A percentile compares a stretch with the other conserved stretches of the same genome.
Conservation (phyloP, 2,797 vertebrate genomes). For the Takifugu rubripes region DNA sequence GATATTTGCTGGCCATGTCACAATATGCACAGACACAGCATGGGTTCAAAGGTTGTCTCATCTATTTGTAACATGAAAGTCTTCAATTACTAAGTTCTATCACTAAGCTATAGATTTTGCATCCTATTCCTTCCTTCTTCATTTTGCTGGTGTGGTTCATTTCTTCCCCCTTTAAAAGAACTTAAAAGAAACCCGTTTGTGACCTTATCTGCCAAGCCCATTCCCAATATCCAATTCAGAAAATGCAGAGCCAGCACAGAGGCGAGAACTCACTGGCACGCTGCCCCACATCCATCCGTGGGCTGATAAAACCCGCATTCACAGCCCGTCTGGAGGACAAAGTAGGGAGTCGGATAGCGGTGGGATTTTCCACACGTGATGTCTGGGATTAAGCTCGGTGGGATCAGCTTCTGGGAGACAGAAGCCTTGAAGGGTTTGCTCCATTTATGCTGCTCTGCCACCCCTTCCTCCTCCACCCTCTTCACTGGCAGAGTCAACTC, state of each 20-base stretch:
- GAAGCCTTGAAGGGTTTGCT: conserved; percentile 55
- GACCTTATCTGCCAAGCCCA: conserved; percentile 51
- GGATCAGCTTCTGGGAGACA: conserved; percentile 66
- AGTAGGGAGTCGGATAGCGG: conserved; percentile 42
- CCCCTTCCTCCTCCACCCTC: conserved; percentile 32
- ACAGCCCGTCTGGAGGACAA: conserved; percentile 51
- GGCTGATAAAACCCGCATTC: conserved; percentile 58
- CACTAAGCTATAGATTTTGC: neutral
- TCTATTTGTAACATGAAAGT: no score
- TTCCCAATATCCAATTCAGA: conserved; percentile 37
- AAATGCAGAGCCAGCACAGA: conserved; percentile 40
- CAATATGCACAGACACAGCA: no score
- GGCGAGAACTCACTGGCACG: conserved; percentile 36
- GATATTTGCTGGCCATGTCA: no score
- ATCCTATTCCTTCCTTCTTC: neutral
- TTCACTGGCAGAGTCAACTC: conserved; percentile 55
- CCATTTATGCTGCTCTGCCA: conserved; percentile 49
- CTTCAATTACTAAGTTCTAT: no score
- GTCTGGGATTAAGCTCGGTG: conserved; percentile 70
- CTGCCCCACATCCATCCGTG: conserved; percentile 44
- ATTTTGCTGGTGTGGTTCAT: conserved; percentile 20
- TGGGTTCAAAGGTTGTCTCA: no score
- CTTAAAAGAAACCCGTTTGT: conserved; percentile 18
- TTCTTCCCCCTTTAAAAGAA: conserved; percentile 4
- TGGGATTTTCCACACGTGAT: conserved; percentile 71